phyloP scores from a whole-genome alignment of 2,113 vertebrate species.

The Odocoileus virginianus region DNA sequence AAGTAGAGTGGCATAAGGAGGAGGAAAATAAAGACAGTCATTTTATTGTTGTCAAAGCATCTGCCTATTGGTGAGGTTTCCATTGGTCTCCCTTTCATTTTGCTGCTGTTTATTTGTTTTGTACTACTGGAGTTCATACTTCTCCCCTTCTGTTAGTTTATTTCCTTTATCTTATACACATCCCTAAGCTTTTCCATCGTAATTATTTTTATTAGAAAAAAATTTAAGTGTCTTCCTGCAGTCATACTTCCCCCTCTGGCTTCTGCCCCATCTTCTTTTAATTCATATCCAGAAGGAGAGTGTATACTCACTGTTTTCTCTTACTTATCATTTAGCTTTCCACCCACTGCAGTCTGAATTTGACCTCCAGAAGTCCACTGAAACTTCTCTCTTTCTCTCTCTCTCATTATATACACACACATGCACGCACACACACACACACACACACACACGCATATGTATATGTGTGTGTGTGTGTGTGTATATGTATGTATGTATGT shows the following conservation, averaged over 20 bases:
- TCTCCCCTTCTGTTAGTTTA: neutral
- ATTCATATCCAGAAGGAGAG: neutral
- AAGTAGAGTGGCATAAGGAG: neutral
- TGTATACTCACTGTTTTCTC: neutral
- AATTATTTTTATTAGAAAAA: conserved; percentile 29
- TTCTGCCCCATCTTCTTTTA: neutral
- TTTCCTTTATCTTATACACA: neutral
- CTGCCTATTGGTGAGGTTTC: neutral
- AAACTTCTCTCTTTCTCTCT: neutral
- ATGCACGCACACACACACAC: neutral
- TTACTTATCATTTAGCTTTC: neutral
- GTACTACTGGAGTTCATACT: neutral
- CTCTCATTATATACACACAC: neutral
- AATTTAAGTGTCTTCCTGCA: neutral
- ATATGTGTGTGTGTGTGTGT: accelerated
- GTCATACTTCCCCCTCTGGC: neutral
- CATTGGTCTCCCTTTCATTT: neutral
- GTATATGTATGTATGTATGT: too few relatives aligned
- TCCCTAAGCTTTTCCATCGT: neutral
- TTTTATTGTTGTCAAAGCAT: neutral
- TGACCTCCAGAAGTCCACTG: neutral
- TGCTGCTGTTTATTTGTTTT: neutral
- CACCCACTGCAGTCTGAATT: neutral
- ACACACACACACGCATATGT: neutral
- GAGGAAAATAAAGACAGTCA: neutral